Conservation (phyloP, 2,113 vertebrate genomes). For the Excalfactoria chinensis region DNA sequence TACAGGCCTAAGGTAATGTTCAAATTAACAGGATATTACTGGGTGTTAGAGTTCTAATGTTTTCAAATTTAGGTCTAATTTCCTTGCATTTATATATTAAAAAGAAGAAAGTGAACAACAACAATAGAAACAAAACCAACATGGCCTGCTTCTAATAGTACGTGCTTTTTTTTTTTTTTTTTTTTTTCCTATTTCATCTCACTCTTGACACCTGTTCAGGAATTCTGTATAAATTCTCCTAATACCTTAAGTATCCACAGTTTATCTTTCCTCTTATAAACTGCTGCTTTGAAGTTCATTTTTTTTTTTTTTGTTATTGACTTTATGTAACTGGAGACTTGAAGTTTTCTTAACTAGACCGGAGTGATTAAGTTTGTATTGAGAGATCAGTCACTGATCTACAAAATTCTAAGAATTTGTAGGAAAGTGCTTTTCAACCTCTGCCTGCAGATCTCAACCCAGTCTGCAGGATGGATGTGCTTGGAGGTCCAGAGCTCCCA, state of each 20-base stretch:
- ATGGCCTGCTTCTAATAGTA: neutral
- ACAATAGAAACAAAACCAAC: too few species aligned
- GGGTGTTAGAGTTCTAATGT: neutral
- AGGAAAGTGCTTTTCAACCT: neutral
- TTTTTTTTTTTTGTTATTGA: neutral
- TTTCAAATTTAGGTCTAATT: neutral
- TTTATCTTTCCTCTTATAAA: neutral
- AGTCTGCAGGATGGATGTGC: neutral
- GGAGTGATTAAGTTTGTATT: neutral
- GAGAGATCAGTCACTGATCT: neutral
- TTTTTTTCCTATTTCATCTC: neutral
- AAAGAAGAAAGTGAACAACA: too few species aligned
- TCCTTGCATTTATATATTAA: neutral
- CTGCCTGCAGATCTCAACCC: neutral
- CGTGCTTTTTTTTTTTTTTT: neutral
- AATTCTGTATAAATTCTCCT: neutral
- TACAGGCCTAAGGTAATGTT: neutral
- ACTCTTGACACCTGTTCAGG: neutral
- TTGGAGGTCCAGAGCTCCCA: neutral
- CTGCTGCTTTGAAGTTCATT: too few species aligned
- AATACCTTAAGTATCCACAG: neutral
- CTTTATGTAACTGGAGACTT: neutral
- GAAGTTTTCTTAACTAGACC: neutral
- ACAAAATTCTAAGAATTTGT: neutral
- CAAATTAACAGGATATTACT: neutral